Conservation (phyloP, 2,888 invertebrate species). For the Esperia sulphurella region DNA sequence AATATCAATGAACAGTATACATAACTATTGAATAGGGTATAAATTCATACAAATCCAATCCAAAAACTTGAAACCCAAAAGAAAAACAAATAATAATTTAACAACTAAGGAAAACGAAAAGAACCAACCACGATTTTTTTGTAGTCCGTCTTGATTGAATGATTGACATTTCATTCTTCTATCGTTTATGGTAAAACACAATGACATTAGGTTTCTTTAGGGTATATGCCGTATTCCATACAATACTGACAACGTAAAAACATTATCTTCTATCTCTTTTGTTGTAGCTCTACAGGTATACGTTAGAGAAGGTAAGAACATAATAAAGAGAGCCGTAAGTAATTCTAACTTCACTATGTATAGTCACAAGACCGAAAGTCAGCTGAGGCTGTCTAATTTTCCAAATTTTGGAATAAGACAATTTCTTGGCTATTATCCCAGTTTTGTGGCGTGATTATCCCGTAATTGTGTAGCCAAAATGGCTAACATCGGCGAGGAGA, state of each 20-base stretch:
- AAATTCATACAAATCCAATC: too few species aligned
- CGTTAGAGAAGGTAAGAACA: slow-evolving; percentile 68
- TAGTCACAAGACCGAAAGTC: slow-evolving; percentile 69
- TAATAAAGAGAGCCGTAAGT: slow-evolving; percentile 21
- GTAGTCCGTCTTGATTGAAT: not conserved
- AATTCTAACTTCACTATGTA: slow-evolving; percentile 50
- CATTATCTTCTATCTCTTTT: slow-evolving; percentile 44
- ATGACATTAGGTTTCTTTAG: slow-evolving; percentile 19
- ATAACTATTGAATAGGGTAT: too few species aligned
- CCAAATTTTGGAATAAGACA: slow-evolving; percentile 44
- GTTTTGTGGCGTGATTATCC: slow-evolving; percentile 29
- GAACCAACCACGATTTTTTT: too few species aligned
- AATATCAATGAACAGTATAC: too few species aligned
- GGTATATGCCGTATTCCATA: slow-evolving; percentile 22
- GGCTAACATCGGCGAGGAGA: slow-evolving; percentile 81
- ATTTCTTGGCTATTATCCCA: slow-evolving; percentile 37
- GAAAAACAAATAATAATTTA: too few species aligned
- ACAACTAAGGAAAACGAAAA: too few species aligned
- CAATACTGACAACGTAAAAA: slow-evolving; percentile 45
- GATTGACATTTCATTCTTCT: slow-evolving; percentile 5
- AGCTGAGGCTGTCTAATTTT: slow-evolving; percentile 65
- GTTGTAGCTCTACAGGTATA: slow-evolving; percentile 47
- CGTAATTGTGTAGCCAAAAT: slow-evolving; percentile 58
- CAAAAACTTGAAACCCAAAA: too few species aligned
- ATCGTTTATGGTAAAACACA: too few species aligned